These are phyloP conservation scores for Amazonetta brasiliensis DNA, from an alignment of 2,797 vertebrate species.

Conservation along the genomic window DNA sequence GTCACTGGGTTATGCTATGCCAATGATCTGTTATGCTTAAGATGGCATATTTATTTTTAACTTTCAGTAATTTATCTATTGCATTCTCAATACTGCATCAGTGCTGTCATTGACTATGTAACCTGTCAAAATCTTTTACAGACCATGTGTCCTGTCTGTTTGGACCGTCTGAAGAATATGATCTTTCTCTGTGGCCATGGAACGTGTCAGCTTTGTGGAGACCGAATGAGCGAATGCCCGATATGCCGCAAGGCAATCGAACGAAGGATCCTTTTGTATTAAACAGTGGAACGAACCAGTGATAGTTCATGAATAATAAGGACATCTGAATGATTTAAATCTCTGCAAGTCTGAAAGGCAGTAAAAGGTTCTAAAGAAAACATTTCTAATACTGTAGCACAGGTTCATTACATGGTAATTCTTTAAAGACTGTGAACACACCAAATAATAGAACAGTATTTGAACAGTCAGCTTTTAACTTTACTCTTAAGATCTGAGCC, in stretches of 20 bases:
- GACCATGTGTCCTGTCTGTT: conserved; percentile 99
- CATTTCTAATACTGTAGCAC: conserved; percentile 66
- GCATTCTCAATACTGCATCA: background rate
- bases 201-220: conserved; percentile 97
- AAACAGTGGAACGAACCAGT: conserved; percentile 55
- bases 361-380: conserved; percentile 53
- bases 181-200: conserved; percentile 99
- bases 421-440: conserved; percentile 54
- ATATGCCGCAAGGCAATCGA: conserved; percentile 99
- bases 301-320: conserved; percentile 29
- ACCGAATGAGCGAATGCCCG: conserved; percentile 99
- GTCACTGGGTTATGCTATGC: background rate
- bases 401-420: conserved; percentile 54
- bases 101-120: background rate
- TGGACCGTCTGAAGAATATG: conserved; percentile 99
- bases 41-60: background rate
- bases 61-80: background rate
- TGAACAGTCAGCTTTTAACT: conserved; percentile 59
- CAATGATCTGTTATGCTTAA: background rate
- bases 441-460: conserved; percentile 68
- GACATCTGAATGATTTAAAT: conserved; percentile 17
- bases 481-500: conserved; percentile 36
- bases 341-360: conserved; percentile 17
- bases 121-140: conserved; percentile 72
- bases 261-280: conserved; percentile 97